phyloP scores from a whole-genome alignment of 2,888 invertebrate species.

The Balanococcus diminutus region DNA sequence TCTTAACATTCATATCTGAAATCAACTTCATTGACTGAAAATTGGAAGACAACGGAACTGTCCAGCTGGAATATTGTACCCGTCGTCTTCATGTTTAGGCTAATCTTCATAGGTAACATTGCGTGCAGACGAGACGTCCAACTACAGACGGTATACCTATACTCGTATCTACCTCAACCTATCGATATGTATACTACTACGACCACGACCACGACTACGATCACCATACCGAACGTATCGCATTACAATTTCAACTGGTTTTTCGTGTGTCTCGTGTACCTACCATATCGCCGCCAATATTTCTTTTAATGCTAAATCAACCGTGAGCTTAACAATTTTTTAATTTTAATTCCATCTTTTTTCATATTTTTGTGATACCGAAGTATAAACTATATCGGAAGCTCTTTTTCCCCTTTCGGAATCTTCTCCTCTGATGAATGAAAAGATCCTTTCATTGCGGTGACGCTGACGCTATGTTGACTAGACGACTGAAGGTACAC shows the following conservation, averaged over 20 bases:
- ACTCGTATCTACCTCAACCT: conserved; percentile 33
- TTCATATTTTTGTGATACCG: background rate
- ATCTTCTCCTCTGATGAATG: background rate
- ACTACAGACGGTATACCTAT: background rate
- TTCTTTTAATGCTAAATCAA: conserved; percentile 51
- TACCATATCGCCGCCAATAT: conserved; percentile 48
- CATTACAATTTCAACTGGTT: conserved; percentile 53
- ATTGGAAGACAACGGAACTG: conserved; percentile 51
- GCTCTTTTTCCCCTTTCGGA: background rate
- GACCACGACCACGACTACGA: too few species aligned
- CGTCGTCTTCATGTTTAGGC: conserved; percentile 27
- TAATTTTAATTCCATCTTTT: conserved; percentile 47
- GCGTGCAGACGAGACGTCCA: conserved; percentile 50
- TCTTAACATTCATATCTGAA: background rate
- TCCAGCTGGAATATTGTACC: conserved; percentile 50
- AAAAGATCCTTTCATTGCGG: background rate
- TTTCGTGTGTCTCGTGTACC: conserved; percentile 49
- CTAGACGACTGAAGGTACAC: background rate
- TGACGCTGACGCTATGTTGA: background rate
- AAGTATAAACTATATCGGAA: conserved; percentile 4
- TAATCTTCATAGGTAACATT: conserved; percentile 1
- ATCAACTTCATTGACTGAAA: conserved; percentile 35
- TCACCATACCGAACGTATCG: conserved; percentile 42
- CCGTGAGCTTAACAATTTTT: conserved; percentile 49
- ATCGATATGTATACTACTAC: conserved; percentile 4